Percentiles rank a stretch among this genome's conserved stretches.
Evolutionary conservation across 2,113 vertebrate genomes (phyloP).

Genomic region (Melanocharis versteri): DNA sequence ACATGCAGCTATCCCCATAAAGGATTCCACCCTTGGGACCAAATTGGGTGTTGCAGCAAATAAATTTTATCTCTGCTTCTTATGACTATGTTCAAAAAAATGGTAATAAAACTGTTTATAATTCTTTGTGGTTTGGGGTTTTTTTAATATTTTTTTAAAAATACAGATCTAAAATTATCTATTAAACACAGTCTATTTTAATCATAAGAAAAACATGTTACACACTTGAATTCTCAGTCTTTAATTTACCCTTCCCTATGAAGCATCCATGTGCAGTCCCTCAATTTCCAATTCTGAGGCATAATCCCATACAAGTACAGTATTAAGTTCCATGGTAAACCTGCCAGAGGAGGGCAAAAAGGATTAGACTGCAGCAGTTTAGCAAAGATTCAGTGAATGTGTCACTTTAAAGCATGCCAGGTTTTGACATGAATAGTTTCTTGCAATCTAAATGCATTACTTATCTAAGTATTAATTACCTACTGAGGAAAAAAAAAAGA

Average conservation of each 20-base stretch:
- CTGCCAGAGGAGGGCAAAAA: neutral
- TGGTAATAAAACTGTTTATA: neutral
- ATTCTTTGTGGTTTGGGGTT: neutral
- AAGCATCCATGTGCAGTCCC: neutral
- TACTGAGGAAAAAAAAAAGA: neutral
- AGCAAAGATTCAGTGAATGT: neutral
- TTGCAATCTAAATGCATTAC: neutral
- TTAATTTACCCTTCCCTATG: neutral
- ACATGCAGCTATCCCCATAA: fast-evolving
- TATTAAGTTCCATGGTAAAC: neutral
- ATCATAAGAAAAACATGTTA: neutral
- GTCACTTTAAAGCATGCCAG: neutral
- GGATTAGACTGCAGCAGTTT: neutral
- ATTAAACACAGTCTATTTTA: neutral
- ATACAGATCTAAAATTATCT: neutral
- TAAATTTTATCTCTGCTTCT: neutral
- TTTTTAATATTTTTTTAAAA: neutral
- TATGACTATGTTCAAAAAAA: neutral
- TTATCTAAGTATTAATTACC: neutral
- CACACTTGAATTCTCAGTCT: neutral
- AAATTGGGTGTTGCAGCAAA: neutral
- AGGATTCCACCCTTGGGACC: neutral
- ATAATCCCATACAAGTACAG: neutral
- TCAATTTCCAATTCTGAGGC: neutral
- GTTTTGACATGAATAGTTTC: neutral